Evolutionary conservation across 2,113 vertebrate species (phyloP).

Genomic region (Boulengeromyrus knoepffleri): DNA sequence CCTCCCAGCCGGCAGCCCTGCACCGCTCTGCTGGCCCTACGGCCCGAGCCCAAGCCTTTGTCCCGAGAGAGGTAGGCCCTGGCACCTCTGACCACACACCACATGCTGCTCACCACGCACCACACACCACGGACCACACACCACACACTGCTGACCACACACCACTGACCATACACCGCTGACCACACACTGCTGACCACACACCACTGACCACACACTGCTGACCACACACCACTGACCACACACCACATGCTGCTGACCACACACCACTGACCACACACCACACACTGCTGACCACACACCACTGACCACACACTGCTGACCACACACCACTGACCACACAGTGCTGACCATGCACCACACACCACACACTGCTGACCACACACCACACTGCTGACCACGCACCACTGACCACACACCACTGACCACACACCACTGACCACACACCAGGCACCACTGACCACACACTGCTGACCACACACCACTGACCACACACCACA

Average conservation of each 20-base stretch:
- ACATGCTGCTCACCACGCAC: neutral
- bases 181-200: neutral
- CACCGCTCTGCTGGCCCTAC: conserved; percentile 69
- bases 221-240: neutral
- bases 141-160: too few relatives aligned
- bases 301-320: neutral
- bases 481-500: too few relatives aligned
- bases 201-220: neutral
- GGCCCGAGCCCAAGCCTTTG: conserved; percentile 83
- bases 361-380: neutral
- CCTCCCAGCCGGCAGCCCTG: conserved; percentile 72
- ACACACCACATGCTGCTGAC: too few relatives aligned
- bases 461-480: neutral
- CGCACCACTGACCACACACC: neutral
- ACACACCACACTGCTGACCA: neutral
- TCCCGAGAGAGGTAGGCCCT: conserved; percentile 80
- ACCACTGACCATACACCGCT: too few relatives aligned
- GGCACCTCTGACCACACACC: neutral
- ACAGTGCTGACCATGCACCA: neutral
- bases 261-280: neutral
- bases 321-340: neutral
- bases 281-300: too few relatives aligned
- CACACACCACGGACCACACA: too few relatives aligned
- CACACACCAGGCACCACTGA: too few relatives aligned
- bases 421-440: neutral